phyloP scores from a whole-genome alignment of 2,888 invertebrate species.

The Drosophila hamatofila region DNA sequence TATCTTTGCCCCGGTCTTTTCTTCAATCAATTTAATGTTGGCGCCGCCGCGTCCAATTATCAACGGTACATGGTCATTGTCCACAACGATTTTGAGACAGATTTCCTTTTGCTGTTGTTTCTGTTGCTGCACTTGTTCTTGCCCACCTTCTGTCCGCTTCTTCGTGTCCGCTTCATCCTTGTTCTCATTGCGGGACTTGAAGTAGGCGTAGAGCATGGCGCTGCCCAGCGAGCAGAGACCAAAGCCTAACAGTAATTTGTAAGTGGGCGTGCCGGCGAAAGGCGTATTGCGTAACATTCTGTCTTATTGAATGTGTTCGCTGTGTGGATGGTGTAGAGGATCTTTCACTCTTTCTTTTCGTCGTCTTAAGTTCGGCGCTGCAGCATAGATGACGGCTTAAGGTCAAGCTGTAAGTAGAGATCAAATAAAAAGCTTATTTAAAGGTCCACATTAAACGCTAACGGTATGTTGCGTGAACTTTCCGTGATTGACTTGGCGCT shows the following conservation, averaged over 20 bases:
- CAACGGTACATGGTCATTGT: slow-evolving; percentile 88
- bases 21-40: slow-evolving; percentile 91
- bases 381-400: slow-evolving; percentile 2
- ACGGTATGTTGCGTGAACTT: slow-evolving; percentile 25
- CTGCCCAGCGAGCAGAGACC: slow-evolving; percentile 90
- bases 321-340: slow-evolving; percentile 8
- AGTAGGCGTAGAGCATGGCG: slow-evolving; percentile 89
- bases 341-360: slow-evolving; percentile 4
- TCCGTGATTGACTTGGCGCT: neutral
- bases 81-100: slow-evolving; percentile 87
- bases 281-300: slow-evolving; percentile 82
- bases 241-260: slow-evolving; percentile 88
- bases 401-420: slow-evolving; percentile 46
- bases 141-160: slow-evolving; percentile 9
- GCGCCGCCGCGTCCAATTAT: slow-evolving; percentile 91
- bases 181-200: slow-evolving; percentile 88
- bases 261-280: slow-evolving; percentile 78
- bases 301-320: slow-evolving; percentile 5
- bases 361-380: neutral
- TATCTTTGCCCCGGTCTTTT: slow-evolving; percentile 89
- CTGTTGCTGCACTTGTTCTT: slow-evolving; percentile 41
- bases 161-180: slow-evolving; percentile 65
- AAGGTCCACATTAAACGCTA: slow-evolving; percentile 14
- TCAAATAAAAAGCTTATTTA: slow-evolving; percentile 10
- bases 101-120: slow-evolving; percentile 82